phyloP scores from a whole-genome alignment of 2,888 invertebrate species.

The Mythimna loreyi region DNA sequence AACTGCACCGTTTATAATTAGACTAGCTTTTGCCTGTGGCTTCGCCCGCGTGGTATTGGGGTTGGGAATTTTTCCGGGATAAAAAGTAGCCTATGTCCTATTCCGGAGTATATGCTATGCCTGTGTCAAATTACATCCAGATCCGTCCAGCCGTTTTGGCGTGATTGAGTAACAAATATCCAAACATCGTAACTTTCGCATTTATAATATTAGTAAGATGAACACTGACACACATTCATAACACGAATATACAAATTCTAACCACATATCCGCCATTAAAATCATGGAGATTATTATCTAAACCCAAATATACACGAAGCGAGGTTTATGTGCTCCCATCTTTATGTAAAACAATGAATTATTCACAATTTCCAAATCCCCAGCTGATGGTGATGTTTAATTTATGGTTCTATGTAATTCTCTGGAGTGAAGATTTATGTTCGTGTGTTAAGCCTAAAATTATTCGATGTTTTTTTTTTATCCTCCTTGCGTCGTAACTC shows the following conservation, averaged over 20 bases:
- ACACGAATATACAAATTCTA: neutral
- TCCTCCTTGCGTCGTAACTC: neutral
- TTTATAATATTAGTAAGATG: too few species aligned
- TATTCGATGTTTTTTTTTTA: neutral
- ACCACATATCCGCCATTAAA: conserved; percentile 33
- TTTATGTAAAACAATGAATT: conserved; percentile 55
- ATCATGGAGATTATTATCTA: conserved; percentile 40
- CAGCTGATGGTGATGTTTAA: conserved; percentile 39
- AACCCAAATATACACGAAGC: conserved; percentile 30
- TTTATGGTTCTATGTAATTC: conserved; percentile 49
- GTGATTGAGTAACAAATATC: too few species aligned
- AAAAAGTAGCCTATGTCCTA: too few species aligned
- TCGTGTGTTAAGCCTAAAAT: neutral
- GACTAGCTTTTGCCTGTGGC: too few species aligned
- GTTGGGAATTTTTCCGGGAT: too few species aligned
- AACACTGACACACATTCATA: neutral
- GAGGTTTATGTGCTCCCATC: conserved; percentile 50
- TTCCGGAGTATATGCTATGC: too few species aligned
- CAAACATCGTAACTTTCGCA: too few species aligned
- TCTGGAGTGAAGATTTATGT: conserved; percentile 28
- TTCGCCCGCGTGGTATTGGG: too few species aligned
- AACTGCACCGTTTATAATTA: too few species aligned
- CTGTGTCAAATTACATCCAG: too few species aligned
- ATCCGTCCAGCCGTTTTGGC: too few species aligned
- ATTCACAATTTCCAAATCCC: conserved; percentile 57